Evolutionary conservation across 2,113 vertebrate species (phyloP), one percentile per base, ranked within the genome.

Genomic region (Pipa parva): DNA sequence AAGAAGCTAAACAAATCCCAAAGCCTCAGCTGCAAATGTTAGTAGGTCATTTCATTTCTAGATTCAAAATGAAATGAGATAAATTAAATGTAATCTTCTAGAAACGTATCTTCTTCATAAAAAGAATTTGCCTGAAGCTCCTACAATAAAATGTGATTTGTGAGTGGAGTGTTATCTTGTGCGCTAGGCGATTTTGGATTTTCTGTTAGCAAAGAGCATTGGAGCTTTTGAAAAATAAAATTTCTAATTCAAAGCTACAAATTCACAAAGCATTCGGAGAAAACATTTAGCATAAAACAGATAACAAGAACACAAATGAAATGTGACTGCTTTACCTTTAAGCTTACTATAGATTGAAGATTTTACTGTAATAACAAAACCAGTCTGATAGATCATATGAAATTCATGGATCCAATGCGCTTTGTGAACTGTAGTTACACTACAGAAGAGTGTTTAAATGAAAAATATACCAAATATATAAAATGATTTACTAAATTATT

Each of bases 211-310:
- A 12, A 37, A 18, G 9, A 6, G 42, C n/a, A 29, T 12, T 20
- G 39, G 13, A 2, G 56, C 31, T 3, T 59, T 25, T 21, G 25
- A 48, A 28, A n/a, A 27, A 20, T 27, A n/a, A 25, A 18, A n/a
- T 63, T 62, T 63, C 33, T 3, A 24, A 76, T 63, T 68, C 68
- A 42, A 42, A 59, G 36, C 15, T 9, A 20, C 17, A 6, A 49
- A 5, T 20, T 31, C 29, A 31, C 5, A 31, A 31, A 31, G 29
- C 29, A 31, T 31, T 6, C 5, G 5, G 10, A 31, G 29, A 10
- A 31, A 31, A 31, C 5, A 31, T 31, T 31, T 31, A 31, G 10
- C 10, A 10, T 10, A 31, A 31, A 31, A 5, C 29, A 31, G 10
- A 6, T 10, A 31, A 31, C 29, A 31, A 31, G 29, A 5, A 31